Evolutionary conservation across 2,888 invertebrate species (phyloP).

Genomic region (Brachyptera putata): DNA sequence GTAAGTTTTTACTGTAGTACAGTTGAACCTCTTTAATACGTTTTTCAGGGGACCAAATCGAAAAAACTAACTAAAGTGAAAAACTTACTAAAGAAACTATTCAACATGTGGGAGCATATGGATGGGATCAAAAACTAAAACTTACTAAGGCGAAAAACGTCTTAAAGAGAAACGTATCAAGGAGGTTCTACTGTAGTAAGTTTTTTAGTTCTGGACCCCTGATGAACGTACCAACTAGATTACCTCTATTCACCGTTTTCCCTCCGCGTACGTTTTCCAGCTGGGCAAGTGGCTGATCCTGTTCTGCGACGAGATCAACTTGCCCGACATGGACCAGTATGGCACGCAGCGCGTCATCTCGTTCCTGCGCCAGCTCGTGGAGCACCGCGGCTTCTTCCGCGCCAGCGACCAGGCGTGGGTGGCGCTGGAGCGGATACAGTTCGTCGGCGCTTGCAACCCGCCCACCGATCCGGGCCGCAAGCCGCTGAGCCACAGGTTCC

Average conservation of each 20-base stretch:
- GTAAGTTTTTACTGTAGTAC: background rate
- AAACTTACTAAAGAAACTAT: too few relatives aligned
- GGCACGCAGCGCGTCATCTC: constrained; percentile 98
- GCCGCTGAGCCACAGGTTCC: constrained; percentile 82
- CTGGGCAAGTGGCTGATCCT: constrained; percentile 97
- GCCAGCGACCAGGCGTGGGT: constrained; percentile 96
- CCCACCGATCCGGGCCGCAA: constrained; percentile 99
- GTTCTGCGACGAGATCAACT: constrained; percentile 99
- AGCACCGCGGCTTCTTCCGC: constrained; percentile 89
- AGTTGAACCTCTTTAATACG: too few relatives aligned
- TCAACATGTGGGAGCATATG: too few relatives aligned
- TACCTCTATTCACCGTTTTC: background rate
- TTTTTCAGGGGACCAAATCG: too few relatives aligned
- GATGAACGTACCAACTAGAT: too few relatives aligned
- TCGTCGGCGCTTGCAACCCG: constrained; percentile 99
- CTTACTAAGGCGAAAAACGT: too few relatives aligned
- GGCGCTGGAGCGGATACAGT: constrained; percentile 94
- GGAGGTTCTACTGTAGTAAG: too few relatives aligned
- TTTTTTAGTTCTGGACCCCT: too few relatives aligned
- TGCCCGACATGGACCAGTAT: constrained; percentile 98
- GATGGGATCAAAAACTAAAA: too few relatives aligned
- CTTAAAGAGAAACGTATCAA: too few relatives aligned
- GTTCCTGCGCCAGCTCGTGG: constrained; percentile 94
- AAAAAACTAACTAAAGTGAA: too few relatives aligned
- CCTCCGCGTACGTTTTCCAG: constrained; percentile 46